A percentile compares a stretch with the other conserved stretches of the same genome.
Evolutionary conservation across 2,888 invertebrate genomes (phyloP).

Genomic region (Stramonita haemastoma): DNA sequence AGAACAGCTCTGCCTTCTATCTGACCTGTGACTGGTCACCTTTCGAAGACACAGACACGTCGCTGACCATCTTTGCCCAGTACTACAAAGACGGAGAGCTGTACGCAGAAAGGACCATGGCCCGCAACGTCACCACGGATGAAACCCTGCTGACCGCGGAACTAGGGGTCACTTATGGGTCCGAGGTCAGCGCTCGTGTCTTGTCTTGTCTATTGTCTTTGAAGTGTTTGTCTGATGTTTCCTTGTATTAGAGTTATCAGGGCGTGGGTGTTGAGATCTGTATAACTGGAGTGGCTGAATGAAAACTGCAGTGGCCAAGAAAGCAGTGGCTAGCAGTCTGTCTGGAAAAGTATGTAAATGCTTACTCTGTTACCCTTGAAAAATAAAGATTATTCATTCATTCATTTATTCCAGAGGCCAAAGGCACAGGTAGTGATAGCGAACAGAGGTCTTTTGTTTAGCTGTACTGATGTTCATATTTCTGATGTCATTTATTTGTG

Average conservation of each 20-base stretch:
- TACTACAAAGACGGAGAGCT: conserved; percentile 47
- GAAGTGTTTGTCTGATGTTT: neutral
- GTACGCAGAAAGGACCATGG: conserved; percentile 28
- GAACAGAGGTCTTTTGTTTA: no score
- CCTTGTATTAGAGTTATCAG: neutral
- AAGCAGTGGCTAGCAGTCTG: no score
- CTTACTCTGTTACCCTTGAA: no score
- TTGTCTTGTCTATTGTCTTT: neutral
- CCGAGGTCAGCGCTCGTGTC: conserved; percentile 34
- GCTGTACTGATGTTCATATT: no score
- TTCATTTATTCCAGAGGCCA: no score
- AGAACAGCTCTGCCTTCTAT: conserved; percentile 45
- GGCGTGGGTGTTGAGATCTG: neutral
- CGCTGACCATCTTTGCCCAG: conserved; percentile 46
- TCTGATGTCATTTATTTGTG: no score
- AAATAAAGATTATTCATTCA: no score
- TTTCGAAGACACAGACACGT: conserved; percentile 40
- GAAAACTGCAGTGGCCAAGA: no score
- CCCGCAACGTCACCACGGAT: conserved; percentile 42
- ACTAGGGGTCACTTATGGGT: conserved; percentile 36
- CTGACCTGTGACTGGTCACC: conserved; percentile 55
- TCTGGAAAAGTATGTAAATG: no score
- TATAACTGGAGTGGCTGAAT: no score
- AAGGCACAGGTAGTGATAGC: no score
- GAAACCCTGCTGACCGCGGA: conserved; percentile 38